Evolutionary conservation across 1,140 invertebrate genomes (phyloP).

Genomic region (Mactra quadrangularis): DNA sequence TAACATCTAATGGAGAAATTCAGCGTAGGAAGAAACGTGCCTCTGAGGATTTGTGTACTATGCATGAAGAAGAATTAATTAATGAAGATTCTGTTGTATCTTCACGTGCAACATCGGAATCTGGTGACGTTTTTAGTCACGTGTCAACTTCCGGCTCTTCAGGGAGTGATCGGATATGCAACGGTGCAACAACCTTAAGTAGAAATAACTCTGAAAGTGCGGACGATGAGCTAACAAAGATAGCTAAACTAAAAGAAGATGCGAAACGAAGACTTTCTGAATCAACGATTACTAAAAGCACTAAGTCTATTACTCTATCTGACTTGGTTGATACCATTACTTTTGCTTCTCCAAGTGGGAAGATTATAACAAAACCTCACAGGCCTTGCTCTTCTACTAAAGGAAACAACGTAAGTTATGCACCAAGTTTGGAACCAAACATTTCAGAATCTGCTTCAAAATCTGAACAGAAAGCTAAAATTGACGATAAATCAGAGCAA

Average conservation of each 20-base stretch:
- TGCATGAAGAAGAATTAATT: slow-evolving; percentile 49
- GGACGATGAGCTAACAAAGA: slow-evolving; percentile 34
- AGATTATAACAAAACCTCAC: background rate
- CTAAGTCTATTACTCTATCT: background rate
- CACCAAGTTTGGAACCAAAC: too few relatives aligned
- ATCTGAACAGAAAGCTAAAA: too few relatives aligned
- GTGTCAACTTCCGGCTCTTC: slow-evolving; percentile 24
- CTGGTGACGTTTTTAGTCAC: slow-evolving; percentile 35
- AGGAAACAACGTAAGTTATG: too few relatives aligned
- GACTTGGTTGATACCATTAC: slow-evolving; percentile 10
- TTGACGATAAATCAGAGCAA: too few relatives aligned
- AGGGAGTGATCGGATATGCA: slow-evolving; percentile 19
- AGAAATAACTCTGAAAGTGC: slow-evolving; percentile 15
- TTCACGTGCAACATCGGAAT: slow-evolving; percentile 39
- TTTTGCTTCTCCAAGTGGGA: background rate
- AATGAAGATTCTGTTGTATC: slow-evolving; percentile 31
- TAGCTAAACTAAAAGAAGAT: slow-evolving; percentile 31
- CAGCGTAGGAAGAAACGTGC: slow-evolving; percentile 3
- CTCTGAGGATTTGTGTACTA: slow-evolving; percentile 49
- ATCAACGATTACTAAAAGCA: slow-evolving; percentile 35
- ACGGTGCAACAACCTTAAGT: slow-evolving; percentile 7
- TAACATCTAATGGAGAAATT: slow-evolving; percentile 24
- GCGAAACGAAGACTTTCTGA: slow-evolving; percentile 51
- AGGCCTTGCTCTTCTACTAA: too few relatives aligned
- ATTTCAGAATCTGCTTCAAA: too few relatives aligned